Base-by-base conservation (phyloP, 1,140 invertebrate genomes). In the Bombus haemorrhoidalis region DNA sequence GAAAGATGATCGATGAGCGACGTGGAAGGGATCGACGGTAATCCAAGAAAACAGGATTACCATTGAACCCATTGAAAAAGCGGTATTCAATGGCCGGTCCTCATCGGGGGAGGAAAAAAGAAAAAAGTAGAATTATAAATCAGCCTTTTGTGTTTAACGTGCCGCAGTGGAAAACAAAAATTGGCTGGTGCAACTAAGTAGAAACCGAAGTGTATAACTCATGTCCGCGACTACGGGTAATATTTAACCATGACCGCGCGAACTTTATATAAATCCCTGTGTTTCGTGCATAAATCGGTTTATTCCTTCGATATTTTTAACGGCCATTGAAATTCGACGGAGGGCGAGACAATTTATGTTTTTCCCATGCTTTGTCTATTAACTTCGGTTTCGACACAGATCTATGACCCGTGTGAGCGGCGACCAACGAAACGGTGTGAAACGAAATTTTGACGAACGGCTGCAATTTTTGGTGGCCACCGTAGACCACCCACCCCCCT, bases 261-360 rank as follows among this genome's bases (percentile, higher is more conserved):
- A 84, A 77, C 53, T 41, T 83, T 76, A 32, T 66, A 47, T 66
- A 34, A 76, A 83, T 83, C 77, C 77, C 39, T 2, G 32, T n/a
- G 32, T 76, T 57, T 18, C 68, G 53, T 28, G 74, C 43, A 68
- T 84, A 84, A 80, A 84, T 84, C 83, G 64, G 76, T 80, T 62
- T 62, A 80, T 79, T 84, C 66, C 53, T 84, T 84, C 66, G 76
- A 84, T 79, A 84, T 84, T 84, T 84, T 80, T 71, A 69, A 71
- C 76, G 41, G n/a, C n/a, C 69, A 43, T 74, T n/a, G 80, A 81
- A 59, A 81, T 37, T n/a, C 37, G 64, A 68, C 47, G 15, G 39
- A 9, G 10, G 22, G 28, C 8, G 53, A 22, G 53, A 59, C 39
- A 69, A 84, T 84, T 84, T 84, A 84, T 80, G 68, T 15, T 72